phyloP scores from a whole-genome alignment of 2,888 invertebrate genomes.

The Amphipyra berbera region DNA sequence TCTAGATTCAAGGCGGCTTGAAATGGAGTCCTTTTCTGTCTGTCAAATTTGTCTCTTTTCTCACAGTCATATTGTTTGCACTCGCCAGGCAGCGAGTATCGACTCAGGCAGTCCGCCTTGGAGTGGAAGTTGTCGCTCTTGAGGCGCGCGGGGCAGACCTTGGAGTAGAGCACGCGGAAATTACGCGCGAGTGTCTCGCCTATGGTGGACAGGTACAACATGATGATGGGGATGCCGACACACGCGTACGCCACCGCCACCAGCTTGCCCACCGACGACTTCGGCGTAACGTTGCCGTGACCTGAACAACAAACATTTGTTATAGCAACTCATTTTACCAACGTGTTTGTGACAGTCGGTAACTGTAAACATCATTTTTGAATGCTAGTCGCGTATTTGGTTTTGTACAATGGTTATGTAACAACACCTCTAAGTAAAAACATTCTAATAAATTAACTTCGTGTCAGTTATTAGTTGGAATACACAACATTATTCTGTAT shows the following conservation, averaged over 20 bases:
- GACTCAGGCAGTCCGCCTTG: constrained; percentile 69
- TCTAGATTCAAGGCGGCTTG: constrained; percentile 84
- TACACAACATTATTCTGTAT: no score
- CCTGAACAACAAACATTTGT: constrained; percentile 87
- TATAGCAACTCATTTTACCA: background rate
- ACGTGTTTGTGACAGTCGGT: background rate
- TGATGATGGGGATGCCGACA: constrained; percentile 96
- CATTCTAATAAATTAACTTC: no score
- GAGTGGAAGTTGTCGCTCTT: constrained; percentile 68
- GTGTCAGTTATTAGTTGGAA: no score
- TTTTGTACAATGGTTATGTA: no score
- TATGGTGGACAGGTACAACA: constrained; percentile 96
- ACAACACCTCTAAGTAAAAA: no score
- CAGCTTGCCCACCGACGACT: constrained; percentile 94
- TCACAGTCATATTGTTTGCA: constrained; percentile 67
- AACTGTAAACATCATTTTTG: no score
- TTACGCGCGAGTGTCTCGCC: constrained; percentile 95
- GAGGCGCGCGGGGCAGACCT: constrained; percentile 76
- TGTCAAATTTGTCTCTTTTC: constrained; percentile 65
- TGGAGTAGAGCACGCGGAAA: constrained; percentile 93
- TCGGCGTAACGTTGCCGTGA: constrained; percentile 95
- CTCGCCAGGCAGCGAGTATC: constrained; percentile 58
- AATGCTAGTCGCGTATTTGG: no score
- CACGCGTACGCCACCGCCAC: constrained; percentile 96
- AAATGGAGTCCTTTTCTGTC: constrained; percentile 78